Conservation (phyloP, 2,113 vertebrate species). For the Gracilinanus agilis region DNA sequence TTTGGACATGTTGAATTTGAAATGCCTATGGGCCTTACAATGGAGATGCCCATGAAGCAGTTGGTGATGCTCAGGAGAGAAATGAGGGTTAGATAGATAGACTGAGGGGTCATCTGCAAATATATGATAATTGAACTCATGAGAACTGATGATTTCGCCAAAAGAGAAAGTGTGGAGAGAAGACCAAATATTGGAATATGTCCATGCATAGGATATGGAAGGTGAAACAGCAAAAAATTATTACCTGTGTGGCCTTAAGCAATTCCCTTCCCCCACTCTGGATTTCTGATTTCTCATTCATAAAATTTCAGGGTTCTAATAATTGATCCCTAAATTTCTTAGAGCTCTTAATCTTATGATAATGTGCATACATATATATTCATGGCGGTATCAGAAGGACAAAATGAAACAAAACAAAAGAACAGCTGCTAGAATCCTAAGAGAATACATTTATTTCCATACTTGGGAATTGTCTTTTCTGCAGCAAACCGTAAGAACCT, state of each 20-base stretch:
- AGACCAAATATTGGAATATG: background rate
- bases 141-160: background rate
- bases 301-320: background rate
- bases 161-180: background rate
- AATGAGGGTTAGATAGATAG: background rate
- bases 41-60: background rate
- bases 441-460: background rate
- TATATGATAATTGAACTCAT: background rate
- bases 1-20: background rate
- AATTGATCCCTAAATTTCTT: background rate
- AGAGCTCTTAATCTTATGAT: background rate
- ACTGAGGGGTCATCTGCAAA: background rate
- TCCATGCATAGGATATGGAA: background rate
- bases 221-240: background rate
- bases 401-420: background rate
- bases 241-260: background rate
- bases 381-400: background rate
- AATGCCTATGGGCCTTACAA: background rate
- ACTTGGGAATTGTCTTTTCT: conserved; percentile 11
- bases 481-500: background rate
- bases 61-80: background rate
- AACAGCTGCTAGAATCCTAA: background rate
- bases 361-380: background rate
- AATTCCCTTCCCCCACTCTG: background rate
- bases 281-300: background rate